Evolutionary conservation across 2,797 vertebrate species (phyloP).

Genomic region (Enteromius trimaculatus): DNA sequence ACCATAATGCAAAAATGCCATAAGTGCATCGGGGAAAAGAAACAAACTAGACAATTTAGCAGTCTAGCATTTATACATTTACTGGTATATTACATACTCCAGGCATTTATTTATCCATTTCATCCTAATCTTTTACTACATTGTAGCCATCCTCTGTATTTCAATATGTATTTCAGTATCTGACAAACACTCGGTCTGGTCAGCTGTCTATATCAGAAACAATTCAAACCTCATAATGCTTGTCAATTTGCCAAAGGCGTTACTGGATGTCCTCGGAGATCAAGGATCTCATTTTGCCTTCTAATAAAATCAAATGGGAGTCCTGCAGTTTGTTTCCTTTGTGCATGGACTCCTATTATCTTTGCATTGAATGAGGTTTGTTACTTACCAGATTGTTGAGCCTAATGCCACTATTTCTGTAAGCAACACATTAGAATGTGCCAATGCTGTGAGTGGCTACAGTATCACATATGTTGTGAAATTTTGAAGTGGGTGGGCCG

Average conservation of each 20-base stretch:
- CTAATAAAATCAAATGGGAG: slow-evolving; percentile 91
- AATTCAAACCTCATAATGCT: slow-evolving; percentile 80
- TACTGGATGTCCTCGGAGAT: slow-evolving; percentile 89
- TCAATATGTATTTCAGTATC: slow-evolving; percentile 65
- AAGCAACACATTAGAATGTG: slow-evolving; percentile 79
- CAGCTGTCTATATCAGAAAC: slow-evolving; percentile 75
- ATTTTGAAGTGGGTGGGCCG: slow-evolving; percentile 68
- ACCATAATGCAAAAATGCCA: slow-evolving; percentile 4
- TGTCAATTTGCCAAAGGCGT: slow-evolving; percentile 80
- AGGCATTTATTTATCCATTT: slow-evolving; percentile 13
- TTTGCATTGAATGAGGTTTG: slow-evolving; percentile 77
- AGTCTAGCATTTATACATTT: background rate
- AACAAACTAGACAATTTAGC: slow-evolving; percentile 7
- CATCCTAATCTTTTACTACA: slow-evolving; percentile 56
- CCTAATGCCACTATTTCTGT: slow-evolving; percentile 72
- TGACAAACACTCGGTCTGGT: slow-evolving; percentile 68
- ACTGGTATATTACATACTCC: background rate
- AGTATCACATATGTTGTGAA: slow-evolving; percentile 76
- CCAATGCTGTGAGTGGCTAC: slow-evolving; percentile 68
- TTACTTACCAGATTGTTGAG: slow-evolving; percentile 80
- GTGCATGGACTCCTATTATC: slow-evolving; percentile 80
- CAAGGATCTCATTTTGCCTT: slow-evolving; percentile 90
- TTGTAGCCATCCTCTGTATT: slow-evolving; percentile 60
- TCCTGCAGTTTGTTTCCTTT: slow-evolving; percentile 77
- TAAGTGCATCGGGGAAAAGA: slow-evolving; percentile 11